Evolutionary conservation across 2,113 vertebrate genomes (phyloP).

Genomic region (Coryphaenoides rupestris): DNA sequence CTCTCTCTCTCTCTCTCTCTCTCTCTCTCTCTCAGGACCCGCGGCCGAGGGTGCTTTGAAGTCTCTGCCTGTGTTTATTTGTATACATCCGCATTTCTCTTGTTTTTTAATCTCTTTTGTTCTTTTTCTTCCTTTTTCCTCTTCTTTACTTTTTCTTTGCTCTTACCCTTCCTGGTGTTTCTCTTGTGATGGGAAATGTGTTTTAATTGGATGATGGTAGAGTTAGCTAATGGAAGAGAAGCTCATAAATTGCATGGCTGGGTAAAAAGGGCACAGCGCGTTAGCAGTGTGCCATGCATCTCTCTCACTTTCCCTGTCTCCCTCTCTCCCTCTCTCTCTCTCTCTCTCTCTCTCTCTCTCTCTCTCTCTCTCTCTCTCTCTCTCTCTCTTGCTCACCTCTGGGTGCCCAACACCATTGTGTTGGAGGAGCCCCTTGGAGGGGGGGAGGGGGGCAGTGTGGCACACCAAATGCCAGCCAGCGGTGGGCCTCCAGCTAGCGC

Average conservation of each 20-base stretch:
- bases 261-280: neutral
- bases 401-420: neutral
- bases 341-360: neutral
- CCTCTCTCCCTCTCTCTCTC: no score
- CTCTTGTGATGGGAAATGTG: conserved; percentile 2
- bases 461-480: conserved; percentile 1
- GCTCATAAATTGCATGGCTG: conserved; percentile 9
- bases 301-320: neutral
- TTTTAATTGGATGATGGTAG: conserved; percentile 11
- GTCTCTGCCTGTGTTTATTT: neutral
- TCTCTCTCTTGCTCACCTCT: neutral
- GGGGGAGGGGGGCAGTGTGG: neutral
- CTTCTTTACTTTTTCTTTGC: neutral
- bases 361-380: neutral
- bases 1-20: no score
- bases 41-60: neutral
- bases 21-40: neutral
- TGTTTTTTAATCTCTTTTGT: no score
- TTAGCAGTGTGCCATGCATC: neutral
- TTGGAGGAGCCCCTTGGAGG: neutral
- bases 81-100: neutral
- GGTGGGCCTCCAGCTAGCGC: neutral
- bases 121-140: neutral
- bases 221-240: neutral
- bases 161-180: neutral